A percentile compares a stretch with the other conserved stretches of the same genome.
These are phyloP conservation scores for Callyntrura guangdongensis DNA, from an alignment of 2,888 invertebrate species.

Conservation along the genomic window DNA sequence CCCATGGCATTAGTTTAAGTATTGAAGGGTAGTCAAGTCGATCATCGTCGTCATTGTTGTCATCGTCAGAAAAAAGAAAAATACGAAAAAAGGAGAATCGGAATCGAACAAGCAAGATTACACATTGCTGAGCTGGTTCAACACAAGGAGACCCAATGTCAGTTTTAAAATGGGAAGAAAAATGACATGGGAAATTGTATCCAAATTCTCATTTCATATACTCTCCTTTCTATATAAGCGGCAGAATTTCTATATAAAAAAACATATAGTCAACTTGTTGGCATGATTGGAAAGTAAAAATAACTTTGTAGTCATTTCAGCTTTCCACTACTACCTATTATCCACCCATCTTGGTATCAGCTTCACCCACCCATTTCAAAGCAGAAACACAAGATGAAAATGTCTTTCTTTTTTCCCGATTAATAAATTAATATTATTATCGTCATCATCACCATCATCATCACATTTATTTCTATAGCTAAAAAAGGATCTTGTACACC, in stretches of 20 bases:
- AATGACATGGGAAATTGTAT: slow-evolving; percentile 27
- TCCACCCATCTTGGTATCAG: no score
- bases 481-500: background rate
- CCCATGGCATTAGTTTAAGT: slow-evolving; percentile 41
- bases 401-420: background rate
- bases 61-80: background rate
- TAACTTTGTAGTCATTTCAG: background rate
- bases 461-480: background rate
- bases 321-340: background rate
- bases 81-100: background rate
- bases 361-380: no score
- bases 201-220: no score
- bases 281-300: background rate
- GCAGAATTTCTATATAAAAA: background rate
- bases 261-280: background rate
- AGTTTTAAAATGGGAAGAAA: background rate
- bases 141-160: background rate
- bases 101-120: background rate
- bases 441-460: no score
- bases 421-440: background rate
- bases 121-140: no score
- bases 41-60: slow-evolving; percentile 25
- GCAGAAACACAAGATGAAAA: no score
- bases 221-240: background rate
- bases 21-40: slow-evolving; percentile 61